Base-by-base conservation (phyloP, 2,113 vertebrate species). In the Istiophorus platypterus region DNA sequence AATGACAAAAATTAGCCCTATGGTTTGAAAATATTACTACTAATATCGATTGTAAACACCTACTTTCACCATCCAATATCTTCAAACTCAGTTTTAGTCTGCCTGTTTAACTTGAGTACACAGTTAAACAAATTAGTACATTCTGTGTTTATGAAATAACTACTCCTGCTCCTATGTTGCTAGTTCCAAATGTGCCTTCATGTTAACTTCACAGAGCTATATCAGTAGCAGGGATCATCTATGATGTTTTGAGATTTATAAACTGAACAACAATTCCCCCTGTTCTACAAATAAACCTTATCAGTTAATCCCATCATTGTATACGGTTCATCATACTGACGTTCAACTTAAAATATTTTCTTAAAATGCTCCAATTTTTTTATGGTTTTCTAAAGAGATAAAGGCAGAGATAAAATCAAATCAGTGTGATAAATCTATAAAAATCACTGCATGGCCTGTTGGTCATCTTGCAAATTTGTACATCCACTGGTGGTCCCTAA, bases 401-500 rank as follows among this genome's bases (percentile, higher is more conserved):
- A 34, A 34, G 31, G 3, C 31, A 34, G 20, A 57, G 39, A 31
- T n/a, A 57, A 37, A 6, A 59, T n/a, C 41, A 4, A 13, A 70
- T 45, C 4, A 7, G 5, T 34, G 70, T 27, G n/a, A 45, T 10
- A 27, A 31, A 37, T n/a, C 45, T 39, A 6, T 26, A 5, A 42
- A 18, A 72, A n/a, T 58, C 0, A 39, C 9, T 61, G 29, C 39
- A 37, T 26, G 37, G 14, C 41, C 58, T 39, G 7, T 64, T 34
- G 24, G 20, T 64, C 18, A 37, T 56, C 63, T 27, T 68, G 11
- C 13, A 67, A 34, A 26, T 39, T 37, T 13, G 57, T 63, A 20
- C n/a, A 57, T 76, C 15, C 66, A 37, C 26, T 61, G n/a, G 26
- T 75, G 18, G 66, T 65, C 67, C 79, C 61, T 39, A 47, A 66